Evolutionary conservation across 2,113 vertebrate species (phyloP), one percentile per base, ranked within the genome.

Genomic region (Neogale vison): DNA sequence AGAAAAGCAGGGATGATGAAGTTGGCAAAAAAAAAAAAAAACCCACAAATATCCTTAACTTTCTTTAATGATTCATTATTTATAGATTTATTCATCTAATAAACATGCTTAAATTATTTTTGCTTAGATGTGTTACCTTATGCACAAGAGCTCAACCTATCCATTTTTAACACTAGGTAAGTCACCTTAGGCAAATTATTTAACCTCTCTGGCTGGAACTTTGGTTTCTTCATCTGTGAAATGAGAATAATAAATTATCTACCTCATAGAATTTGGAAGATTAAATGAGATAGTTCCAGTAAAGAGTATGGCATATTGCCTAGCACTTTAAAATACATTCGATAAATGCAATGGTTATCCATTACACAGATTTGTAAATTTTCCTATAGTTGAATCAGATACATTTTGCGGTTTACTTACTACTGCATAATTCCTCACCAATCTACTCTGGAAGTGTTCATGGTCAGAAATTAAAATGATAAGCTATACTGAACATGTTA

Each of bases 61-160:
- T 79, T 85, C 71, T n/a, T 86, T 76, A 81, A 50, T 24, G n/a
- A 65, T 36, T 91, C 82, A 83, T 72, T 89, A 95, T 85, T 80
- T 85, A 80, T 74, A 39, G 20, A 45, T 61, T 55, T 95, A 93
- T 76, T 92, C 36, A 81, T 71, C 20, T 72, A 83, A 79, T 71
- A 77, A 92, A 88, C 24, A 96, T 39, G 14, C 81, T 86, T 90
- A 29, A 96, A 93, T 88, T 81, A 55, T 57, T 95, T 93, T 83
- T 90, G 31, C 88, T 88, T 88, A 96, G 57, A 63, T 69, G 26
- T 76, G n/a, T 79, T 77, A 93, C 80, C 65, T 85, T 89, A 83
- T 10, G 57, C 10, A 85, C 21, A 50, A 39, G 80, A 92, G 34
- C 61, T 93, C 18, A 93, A 74, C 83, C 79, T 69, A 69, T 21